phyloP scores from a whole-genome alignment of 1,140 invertebrate genomes.

The Neotoxoptera formosana region DNA sequence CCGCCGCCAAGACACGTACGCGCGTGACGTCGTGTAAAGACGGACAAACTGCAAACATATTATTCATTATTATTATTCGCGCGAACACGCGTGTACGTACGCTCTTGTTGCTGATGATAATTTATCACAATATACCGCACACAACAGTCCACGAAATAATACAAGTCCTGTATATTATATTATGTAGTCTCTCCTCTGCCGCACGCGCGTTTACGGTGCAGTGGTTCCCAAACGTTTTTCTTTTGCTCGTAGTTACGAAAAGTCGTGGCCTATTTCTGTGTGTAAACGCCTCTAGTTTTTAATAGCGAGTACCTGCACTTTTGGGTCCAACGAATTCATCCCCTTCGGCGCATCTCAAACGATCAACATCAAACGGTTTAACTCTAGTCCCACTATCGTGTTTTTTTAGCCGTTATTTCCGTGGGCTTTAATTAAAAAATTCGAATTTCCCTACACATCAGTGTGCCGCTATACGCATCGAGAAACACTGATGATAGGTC shows the following conservation, averaged over 20 bases:
- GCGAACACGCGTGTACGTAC: not conserved
- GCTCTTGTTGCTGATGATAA: not conserved
- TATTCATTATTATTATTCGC: constrained; percentile 10
- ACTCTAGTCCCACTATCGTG: not conserved
- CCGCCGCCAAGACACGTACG: not conserved
- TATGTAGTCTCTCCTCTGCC: not conserved
- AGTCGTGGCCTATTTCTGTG: not conserved
- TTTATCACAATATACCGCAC: not conserved
- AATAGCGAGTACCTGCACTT: not conserved
- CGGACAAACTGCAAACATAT: not conserved
- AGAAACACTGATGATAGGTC: not conserved
- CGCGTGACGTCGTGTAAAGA: not conserved
- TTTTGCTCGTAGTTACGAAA: not conserved
- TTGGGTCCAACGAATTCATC: no score
- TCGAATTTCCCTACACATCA: no score
- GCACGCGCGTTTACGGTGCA: not conserved
- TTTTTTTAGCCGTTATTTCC: not conserved
- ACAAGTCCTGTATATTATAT: not conserved
- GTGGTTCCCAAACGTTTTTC: not conserved
- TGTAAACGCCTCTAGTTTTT: not conserved
- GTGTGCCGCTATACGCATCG: not conserved
- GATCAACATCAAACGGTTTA: not conserved
- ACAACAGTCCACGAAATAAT: not conserved
- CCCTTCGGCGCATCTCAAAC: no score
- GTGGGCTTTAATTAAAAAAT: not conserved